Conservation (phyloP, 1,140 invertebrate genomes). For the Apolygus lucorum region DNA sequence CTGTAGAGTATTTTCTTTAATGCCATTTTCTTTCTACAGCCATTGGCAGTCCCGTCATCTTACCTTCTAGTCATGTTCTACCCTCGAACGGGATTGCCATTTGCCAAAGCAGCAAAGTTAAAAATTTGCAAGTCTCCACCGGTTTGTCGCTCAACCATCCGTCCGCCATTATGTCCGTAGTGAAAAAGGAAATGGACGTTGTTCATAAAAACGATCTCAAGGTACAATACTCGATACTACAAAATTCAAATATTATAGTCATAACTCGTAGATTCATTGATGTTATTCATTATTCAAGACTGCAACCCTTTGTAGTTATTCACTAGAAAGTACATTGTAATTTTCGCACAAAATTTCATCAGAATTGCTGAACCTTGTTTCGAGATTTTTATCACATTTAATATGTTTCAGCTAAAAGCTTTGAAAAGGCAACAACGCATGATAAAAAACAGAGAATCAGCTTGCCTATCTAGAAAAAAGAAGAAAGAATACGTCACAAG, state of each 20-base stretch:
- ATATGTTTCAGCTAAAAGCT: conserved; percentile 49
- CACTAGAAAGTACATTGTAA: too few species aligned
- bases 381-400: too few species aligned
- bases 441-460: conserved; percentile 85
- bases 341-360: too few species aligned
- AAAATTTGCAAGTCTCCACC: background rate
- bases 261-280: too few species aligned
- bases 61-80: conserved; percentile 12
- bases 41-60: background rate
- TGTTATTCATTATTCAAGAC: too few species aligned
- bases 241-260: too few species aligned
- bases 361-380: too few species aligned
- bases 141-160: background rate
- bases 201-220: conserved; percentile 10
- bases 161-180: background rate
- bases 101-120: conserved; percentile 10
- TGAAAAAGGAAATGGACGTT: background rate
- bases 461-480: conserved; percentile 80
- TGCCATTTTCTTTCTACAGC: background rate
- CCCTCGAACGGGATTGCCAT: background rate
- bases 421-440: conserved; percentile 77
- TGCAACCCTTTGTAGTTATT: too few species aligned
- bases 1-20: too few species aligned
- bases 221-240: background rate
- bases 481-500: conserved; percentile 82